Evolutionary conservation across 1,140 invertebrate species (phyloP), one percentile per base, ranked within the genome.

Genomic region (Pissodes strobi): DNA sequence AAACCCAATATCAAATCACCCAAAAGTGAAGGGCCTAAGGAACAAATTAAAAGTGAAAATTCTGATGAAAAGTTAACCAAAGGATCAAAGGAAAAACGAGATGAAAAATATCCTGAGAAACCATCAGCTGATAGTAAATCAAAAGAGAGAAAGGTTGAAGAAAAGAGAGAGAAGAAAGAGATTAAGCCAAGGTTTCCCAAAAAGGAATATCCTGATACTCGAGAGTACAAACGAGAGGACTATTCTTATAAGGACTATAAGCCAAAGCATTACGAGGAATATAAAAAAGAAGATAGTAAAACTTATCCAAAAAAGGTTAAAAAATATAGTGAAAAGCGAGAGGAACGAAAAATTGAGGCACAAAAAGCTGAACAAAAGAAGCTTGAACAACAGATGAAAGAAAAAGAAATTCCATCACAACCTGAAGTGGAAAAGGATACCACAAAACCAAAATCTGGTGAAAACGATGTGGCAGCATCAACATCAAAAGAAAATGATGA

Each of bases 281-380:
- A 64, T 37, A 71, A 68, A 63, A 71, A 70, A 45, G 72, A 74
- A 49, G 70, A 65, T 21, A 65, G 22, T 17, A 69, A 57, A 67
- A 17, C 43, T 10, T 57, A 52, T 39, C 34, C 56, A 12, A 76
- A 76, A 56, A 78, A 76, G 65, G 70, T 76, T 4, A 79, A 78
- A 57, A 78, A 78, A 46, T 79, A 79, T 59, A 78, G 75, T 63
- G 78, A 78, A 63, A 72, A 71, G 64, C 59, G 77, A 23, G 76
- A 79, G 61, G 76, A 78, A 69, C 68, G 72, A 65, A 73, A 78
- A 69, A 70, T 72, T 30, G 73, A 76, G 69, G 70, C 69, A 5
- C 68, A 72, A 55, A 67, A 76, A 67, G 23, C 69, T 15, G 57
- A 72, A 70, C 49, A 72, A 59, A 70, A 53, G 65, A 71, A 61